Conservation (phyloP, 2,797 vertebrate genomes). For the Cygnus olor region DNA sequence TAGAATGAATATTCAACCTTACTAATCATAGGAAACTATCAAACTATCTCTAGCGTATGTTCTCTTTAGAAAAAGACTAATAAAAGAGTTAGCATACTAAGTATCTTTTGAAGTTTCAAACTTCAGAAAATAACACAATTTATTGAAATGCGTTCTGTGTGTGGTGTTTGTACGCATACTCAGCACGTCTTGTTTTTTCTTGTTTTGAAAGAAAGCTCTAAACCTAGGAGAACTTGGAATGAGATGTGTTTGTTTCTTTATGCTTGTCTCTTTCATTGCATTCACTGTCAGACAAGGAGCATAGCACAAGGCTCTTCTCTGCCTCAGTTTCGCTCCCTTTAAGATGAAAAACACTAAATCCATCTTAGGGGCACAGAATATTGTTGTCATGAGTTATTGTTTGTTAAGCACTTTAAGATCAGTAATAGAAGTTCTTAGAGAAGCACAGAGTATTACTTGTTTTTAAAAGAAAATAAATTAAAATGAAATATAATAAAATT, state of each 20-base stretch:
- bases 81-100: not conserved
- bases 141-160: not conserved
- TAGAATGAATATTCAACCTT: constrained; percentile 49
- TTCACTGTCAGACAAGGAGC: not conserved
- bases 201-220: constrained; percentile 6
- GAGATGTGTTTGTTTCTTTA: not conserved
- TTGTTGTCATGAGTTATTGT: not conserved
- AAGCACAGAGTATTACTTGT: not conserved
- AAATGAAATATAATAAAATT: not conserved
- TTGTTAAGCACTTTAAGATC: not conserved
- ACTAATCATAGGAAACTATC: constrained; percentile 50
- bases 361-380: not conserved
- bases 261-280: not conserved
- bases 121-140: constrained; percentile 12
- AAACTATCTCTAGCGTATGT: constrained; percentile 32
- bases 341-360: constrained; percentile 1
- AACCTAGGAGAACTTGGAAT: not conserved
- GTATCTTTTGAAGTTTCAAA: constrained; percentile 21
- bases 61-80: not conserved
- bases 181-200: not conserved
- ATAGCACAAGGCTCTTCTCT: not conserved
- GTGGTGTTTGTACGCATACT: not conserved
- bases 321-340: not conserved
- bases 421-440: not conserved
- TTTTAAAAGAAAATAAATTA: not conserved